These are phyloP conservation scores for Odocoileus hemionus DNA, from an alignment of 2,113 vertebrate species.

Conservation along the genomic window DNA sequence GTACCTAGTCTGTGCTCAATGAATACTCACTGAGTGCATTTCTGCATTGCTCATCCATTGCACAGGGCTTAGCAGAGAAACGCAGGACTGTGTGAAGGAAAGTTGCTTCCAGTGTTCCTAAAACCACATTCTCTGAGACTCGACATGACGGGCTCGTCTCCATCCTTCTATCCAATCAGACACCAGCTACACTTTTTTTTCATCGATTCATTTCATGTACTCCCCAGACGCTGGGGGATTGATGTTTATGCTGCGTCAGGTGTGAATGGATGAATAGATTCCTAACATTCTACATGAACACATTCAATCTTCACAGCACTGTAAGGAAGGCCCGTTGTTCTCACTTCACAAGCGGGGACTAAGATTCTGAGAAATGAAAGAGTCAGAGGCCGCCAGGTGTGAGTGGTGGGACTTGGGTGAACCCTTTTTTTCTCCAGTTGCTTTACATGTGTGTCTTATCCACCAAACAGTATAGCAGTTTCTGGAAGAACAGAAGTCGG, in stretches of 20 bases:
- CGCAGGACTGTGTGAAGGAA: not conserved
- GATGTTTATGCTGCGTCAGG: not conserved
- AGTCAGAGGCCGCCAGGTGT: not conserved
- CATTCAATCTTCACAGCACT: fast-evolving
- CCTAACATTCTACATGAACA: fast-evolving
- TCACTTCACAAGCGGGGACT: not conserved
- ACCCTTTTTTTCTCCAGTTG: no score
- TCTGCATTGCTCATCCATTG: fast-evolving
- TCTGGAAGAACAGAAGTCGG: not conserved
- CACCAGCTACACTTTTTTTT: not conserved
- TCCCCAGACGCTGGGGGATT: fast-evolving
- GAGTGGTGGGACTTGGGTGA: not conserved
- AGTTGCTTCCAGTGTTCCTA: not conserved
- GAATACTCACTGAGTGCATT: not conserved
- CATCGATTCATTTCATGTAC: not conserved
- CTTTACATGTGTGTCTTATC: not conserved
- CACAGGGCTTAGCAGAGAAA: not conserved
- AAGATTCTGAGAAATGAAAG: not conserved
- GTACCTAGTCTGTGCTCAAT: not conserved
- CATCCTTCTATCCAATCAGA: not conserved
- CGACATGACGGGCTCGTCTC: fast-evolving
- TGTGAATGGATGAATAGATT: fast-evolving
- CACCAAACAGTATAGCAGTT: not conserved
- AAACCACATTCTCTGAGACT: not conserved
- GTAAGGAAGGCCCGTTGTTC: fast-evolving